Evolutionary conservation across 1,140 invertebrate species (phyloP), one percentile per base, ranked within the genome.

Genomic region (Aphaenogaster floridana): DNA sequence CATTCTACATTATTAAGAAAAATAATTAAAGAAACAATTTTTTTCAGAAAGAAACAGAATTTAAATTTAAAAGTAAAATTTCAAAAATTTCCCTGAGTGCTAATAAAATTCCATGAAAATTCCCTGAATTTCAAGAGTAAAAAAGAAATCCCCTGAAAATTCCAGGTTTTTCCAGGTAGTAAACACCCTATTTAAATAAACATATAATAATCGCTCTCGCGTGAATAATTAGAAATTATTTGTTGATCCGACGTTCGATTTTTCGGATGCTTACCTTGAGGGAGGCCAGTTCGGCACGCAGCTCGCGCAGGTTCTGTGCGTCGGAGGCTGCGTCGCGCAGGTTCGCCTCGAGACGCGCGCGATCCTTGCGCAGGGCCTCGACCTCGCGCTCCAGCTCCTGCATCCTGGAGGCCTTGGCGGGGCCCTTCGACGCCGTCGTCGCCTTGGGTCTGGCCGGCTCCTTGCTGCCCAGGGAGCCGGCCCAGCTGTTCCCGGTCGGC

Each of bases 371-470:
- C 57, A 94, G 88, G 45, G 90, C 63, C 52, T 94, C 94, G 86
- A 94, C 91, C 72, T 94, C 94, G 7, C 92, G 91, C 63, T 95
- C 94, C 17, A 95, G 88, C 52, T 94, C 94, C 88, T 95, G 94
- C 93, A 95, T 94, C 80, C 93, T 91, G 90, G 88, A 89, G 45
- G 61, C 90, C 90, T 91, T 91, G 63, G 88, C 87, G 79, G 92
- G 79, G 90, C 93, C 76, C 71, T 92, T 92, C 34, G 69, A 36
- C 0, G 89, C 57, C 63, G 90, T 90, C 8, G 87, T 90, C 57
- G 88, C 66, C 71, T 93, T 92, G 66, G 90, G 81, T 13, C 87
- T 92, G 45, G 85, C 39, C 15, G 76, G 88, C 50, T 92, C 91
- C 59, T 92, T 91, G 66, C 79, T 79, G 63, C 69, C 42, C 45